phyloP scores from a whole-genome alignment of 2,797 vertebrate species.

The Champsocephalus esox region DNA sequence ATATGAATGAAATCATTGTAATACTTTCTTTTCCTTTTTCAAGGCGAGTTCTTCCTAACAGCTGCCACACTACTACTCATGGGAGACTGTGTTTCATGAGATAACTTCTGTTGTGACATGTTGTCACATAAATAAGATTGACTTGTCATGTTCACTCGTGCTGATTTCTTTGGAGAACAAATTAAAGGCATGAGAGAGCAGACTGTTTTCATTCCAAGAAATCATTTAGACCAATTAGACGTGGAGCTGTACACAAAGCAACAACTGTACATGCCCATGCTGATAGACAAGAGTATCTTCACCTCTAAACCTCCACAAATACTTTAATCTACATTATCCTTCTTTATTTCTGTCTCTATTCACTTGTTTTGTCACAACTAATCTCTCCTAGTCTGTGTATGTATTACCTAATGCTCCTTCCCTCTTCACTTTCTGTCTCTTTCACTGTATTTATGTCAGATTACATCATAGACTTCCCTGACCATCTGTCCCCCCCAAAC shows the following conservation, averaged over 20 bases:
- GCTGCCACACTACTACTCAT: no score
- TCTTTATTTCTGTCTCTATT: neutral
- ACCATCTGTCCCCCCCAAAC: slow-evolving; percentile 45
- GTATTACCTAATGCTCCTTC: slow-evolving; percentile 12
- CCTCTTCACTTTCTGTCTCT: neutral
- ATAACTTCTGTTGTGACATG: no score
- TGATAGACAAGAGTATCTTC: neutral
- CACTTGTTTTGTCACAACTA: neutral
- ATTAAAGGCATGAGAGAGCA: no score
- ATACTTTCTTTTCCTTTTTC: no score
- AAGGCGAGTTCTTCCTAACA: neutral
- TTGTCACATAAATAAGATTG: no score
- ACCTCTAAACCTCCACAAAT: slow-evolving; percentile 8
- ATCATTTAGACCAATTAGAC: slow-evolving; percentile 9
- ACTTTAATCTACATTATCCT: slow-evolving; percentile 1
- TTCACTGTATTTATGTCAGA: slow-evolving; percentile 10
- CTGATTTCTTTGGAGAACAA: no score
- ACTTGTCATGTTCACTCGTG: no score
- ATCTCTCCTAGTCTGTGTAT: neutral
- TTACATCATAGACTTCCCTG: slow-evolving; percentile 40
- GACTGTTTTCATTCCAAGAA: neutral
- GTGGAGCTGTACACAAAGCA: neutral
- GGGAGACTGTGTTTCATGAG: no score
- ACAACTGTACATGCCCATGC: neutral
- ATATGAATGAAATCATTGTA: no score